Percentiles rank a stretch among this genome's conserved stretches.
phyloP scores from a whole-genome alignment of 2,113 vertebrate genomes.

The Pseudonaja textilis region DNA sequence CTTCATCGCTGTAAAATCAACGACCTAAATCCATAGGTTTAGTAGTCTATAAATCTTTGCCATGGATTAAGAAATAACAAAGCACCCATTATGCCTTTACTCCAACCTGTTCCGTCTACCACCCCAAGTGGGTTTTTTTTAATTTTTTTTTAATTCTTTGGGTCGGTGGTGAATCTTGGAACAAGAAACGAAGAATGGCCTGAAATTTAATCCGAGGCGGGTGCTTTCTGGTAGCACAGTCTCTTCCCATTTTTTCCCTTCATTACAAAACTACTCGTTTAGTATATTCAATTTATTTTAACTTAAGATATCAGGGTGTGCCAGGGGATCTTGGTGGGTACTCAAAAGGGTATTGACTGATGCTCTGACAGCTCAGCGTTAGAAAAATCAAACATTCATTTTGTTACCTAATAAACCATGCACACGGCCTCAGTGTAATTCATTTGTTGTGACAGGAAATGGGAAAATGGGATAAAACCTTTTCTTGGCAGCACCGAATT shows the following conservation, averaged over 20 bases:
- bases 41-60: background rate
- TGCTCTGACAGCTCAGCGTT: background rate
- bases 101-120: background rate
- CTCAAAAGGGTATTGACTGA: background rate
- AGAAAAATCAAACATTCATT: background rate
- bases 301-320: background rate
- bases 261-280: background rate
- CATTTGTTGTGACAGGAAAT: background rate
- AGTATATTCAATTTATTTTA: background rate
- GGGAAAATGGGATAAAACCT: background rate
- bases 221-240: background rate
- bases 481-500: background rate
- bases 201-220: background rate
- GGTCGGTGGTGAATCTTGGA: background rate
- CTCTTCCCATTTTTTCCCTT: background rate
- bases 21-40: background rate
- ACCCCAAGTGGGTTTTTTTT: background rate
- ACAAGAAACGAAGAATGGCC: background rate
- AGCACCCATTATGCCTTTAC: background rate
- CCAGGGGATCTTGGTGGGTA: background rate
- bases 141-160: background rate
- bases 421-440: background rate
- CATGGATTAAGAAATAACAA: background rate
- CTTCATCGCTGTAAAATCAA: background rate
- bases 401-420: background rate